Evolutionary conservation across 53 echinoderm and acorn worm species (phyloP).

Genomic region (Glandiceps talaboti): DNA sequence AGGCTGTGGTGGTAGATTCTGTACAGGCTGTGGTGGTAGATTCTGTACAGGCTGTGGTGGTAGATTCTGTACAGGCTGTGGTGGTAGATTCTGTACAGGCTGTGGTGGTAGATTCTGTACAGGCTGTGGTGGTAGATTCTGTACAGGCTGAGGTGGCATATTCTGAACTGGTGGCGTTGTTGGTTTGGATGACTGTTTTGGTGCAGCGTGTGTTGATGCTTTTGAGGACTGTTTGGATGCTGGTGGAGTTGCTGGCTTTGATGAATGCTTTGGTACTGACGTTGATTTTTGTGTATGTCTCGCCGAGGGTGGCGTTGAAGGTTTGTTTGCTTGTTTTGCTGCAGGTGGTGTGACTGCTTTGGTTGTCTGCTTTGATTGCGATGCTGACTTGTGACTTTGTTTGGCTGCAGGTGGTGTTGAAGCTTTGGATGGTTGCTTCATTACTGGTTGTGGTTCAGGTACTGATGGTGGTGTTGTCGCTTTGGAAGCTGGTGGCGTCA

Average conservation of each 20-base stretch:
- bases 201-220: neutral
- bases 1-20: too few relatives aligned
- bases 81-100: too few relatives aligned
- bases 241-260: neutral
- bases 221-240: neutral
- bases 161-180: too few relatives aligned
- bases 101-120: too few relatives aligned
- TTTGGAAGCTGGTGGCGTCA: neutral
- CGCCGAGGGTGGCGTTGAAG: constrained; percentile 14
- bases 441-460: neutral
- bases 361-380: constrained; percentile 25
- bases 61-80: too few relatives aligned
- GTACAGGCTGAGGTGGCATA: too few relatives aligned
- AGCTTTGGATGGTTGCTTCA: neutral
- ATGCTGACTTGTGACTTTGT: constrained; percentile 7
- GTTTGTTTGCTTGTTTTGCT: constrained; percentile 15
- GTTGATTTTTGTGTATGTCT: constrained; percentile 3
- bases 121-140: too few relatives aligned
- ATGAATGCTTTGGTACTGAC: neutral
- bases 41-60: too few relatives aligned
- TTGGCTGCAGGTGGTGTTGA: neutral
- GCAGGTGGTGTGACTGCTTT: constrained; percentile 16
- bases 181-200: neutral
- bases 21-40: too few relatives aligned
- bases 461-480: neutral